These are phyloP conservation scores for Drosophila auraria DNA, from an alignment of 1,140 invertebrate genomes.

Conservation along the genomic window DNA sequence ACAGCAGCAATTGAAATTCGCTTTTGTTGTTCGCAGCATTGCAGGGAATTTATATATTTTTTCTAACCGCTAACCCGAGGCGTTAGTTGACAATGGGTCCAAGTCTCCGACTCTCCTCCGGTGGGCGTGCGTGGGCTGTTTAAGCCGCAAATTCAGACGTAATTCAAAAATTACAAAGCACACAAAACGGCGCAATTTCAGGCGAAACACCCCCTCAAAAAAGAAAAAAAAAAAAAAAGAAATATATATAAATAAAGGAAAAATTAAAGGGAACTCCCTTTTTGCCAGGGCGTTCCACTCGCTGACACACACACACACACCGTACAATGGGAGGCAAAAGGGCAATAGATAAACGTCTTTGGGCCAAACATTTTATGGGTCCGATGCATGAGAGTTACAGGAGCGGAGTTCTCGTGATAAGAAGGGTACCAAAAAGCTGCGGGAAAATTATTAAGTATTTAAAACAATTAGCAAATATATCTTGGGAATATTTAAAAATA, in stretches of 20 bases:
- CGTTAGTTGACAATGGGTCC: conserved; percentile 77
- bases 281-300: conserved; percentile 20
- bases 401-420: conserved; percentile 20
- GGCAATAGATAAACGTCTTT: conserved; percentile 69
- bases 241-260: conserved; percentile 6
- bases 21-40: conserved; percentile 36
- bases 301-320: conserved; percentile 3
- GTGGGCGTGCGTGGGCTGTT: conserved; percentile 39
- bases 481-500: too few relatives aligned
- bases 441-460: too few relatives aligned
- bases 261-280: conserved; percentile 26
- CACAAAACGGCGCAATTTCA: conserved; percentile 57
- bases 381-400: conserved; percentile 56
- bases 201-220: conserved; percentile 18
- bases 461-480: too few relatives aligned
- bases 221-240: not conserved
- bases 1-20: conserved; percentile 76
- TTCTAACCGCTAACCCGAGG: conserved; percentile 49
- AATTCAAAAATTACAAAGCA: conserved; percentile 82
- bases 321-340: conserved; percentile 35
- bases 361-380: conserved; percentile 48
- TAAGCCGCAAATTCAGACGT: conserved; percentile 67
- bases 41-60: conserved; percentile 17
- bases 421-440: too few relatives aligned
- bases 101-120: conserved; percentile 29